phyloP scores from a whole-genome alignment of 2,888 invertebrate species.

The Onchidella celtica region DNA sequence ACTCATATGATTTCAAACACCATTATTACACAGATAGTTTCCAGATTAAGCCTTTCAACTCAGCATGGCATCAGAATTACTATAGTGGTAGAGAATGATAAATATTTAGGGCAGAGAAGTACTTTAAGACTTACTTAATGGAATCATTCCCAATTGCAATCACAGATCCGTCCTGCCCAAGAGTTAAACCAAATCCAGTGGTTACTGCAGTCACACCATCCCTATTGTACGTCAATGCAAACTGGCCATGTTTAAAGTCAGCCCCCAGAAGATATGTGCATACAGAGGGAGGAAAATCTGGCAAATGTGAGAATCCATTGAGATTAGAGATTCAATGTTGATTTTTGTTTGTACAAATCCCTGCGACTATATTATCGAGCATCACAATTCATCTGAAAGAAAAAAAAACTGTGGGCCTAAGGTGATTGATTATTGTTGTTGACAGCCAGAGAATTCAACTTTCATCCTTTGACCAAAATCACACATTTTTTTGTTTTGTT shows the following conservation, averaged over 20 bases:
- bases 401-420: no score
- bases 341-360: not conserved
- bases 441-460: no score
- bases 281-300: not conserved
- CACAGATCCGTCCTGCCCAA: conserved; percentile 24
- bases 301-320: no score
- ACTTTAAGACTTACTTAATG: not conserved
- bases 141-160: not conserved
- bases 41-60: no score
- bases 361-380: not conserved
- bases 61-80: no score
- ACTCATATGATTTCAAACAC: no score
- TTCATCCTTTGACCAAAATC: no score
- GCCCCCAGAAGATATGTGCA: conserved; percentile 38
- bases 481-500: no score
- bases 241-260: conserved; percentile 35
- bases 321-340: not conserved
- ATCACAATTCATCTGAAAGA: not conserved
- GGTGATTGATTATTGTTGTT: no score
- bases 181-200: conserved; percentile 1
- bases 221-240: conserved; percentile 29
- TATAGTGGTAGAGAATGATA: no score
- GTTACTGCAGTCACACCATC: conserved; percentile 20
- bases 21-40: no score
- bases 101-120: no score